phyloP scores from a whole-genome alignment of 2,113 vertebrate genomes.

The Chaenogobius annularis region DNA sequence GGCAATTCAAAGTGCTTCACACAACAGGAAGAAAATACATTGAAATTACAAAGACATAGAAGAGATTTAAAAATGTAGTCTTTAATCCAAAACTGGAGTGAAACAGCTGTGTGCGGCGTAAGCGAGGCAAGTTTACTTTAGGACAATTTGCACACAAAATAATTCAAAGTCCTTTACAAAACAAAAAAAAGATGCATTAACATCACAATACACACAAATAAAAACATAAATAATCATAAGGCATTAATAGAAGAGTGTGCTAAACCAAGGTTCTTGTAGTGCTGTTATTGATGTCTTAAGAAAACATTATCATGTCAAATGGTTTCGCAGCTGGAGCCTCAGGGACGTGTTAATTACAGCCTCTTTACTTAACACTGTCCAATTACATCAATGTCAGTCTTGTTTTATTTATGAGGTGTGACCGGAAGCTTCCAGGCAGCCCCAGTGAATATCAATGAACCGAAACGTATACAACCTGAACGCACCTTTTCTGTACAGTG shows the following conservation, averaged over 20 bases:
- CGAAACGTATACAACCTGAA: neutral
- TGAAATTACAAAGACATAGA: too few relatives aligned
- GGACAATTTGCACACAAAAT: too few relatives aligned
- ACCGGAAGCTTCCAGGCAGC: neutral
- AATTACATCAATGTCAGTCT: neutral
- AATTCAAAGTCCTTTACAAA: too few relatives aligned
- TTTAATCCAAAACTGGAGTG: too few relatives aligned
- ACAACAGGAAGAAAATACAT: too few relatives aligned
- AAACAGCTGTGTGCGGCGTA: too few relatives aligned
- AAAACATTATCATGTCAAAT: neutral
- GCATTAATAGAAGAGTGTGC: too few relatives aligned
- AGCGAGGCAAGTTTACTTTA: too few relatives aligned
- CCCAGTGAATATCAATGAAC: neutral
- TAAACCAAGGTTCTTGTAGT: neutral
- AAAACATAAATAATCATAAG: neutral
- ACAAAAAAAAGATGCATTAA: too few relatives aligned
- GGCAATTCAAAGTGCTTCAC: too few relatives aligned
- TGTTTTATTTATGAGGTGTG: constrained; percentile 4
- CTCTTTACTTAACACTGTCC: constrained; percentile 6
- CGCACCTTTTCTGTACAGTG: neutral
- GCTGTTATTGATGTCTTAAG: neutral
- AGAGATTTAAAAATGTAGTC: too few relatives aligned
- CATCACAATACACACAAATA: neutral
- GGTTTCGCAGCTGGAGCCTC: neutral
- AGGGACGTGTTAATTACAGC: constrained; percentile 2